Evolutionary conservation across 92 coral and sea anemone species (phyloP).

Genomic region (Bergia puertoricense): DNA sequence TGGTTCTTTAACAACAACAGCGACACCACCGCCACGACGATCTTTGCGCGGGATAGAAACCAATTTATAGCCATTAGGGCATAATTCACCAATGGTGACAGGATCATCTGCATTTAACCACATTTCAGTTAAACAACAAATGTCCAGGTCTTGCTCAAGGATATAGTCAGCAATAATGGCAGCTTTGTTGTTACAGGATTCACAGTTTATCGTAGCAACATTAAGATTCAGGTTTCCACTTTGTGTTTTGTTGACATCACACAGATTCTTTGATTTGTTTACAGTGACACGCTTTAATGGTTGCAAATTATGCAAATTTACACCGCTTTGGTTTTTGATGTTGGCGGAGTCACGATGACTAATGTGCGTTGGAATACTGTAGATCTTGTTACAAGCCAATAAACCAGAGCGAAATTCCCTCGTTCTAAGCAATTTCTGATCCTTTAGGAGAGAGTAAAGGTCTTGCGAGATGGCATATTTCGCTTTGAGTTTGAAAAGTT

Average conservation of each 20-base stretch:
- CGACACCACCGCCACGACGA: no score
- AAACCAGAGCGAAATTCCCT: slow-evolving; percentile 21
- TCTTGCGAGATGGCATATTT: slow-evolving; percentile 26
- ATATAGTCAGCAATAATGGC: neutral
- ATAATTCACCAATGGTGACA: no score
- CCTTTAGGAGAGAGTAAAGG: no score
- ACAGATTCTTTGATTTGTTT: slow-evolving; percentile 6
- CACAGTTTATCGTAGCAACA: neutral
- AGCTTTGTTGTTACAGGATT: neutral
- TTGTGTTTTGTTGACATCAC: neutral
- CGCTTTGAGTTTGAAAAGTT: slow-evolving; percentile 33
- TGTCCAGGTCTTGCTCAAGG: neutral
- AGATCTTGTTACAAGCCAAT: no score
- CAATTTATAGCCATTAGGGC: no score
- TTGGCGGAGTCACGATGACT: no score
- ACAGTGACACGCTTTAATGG: no score
- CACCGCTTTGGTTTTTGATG: no score
- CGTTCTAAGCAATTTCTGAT: slow-evolving; percentile 37
- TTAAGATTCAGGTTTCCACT: neutral
- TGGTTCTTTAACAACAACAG: slow-evolving; percentile 40
- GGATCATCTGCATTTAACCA: neutral
- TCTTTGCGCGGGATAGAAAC: no score
- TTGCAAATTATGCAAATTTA: no score
- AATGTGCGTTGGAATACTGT: no score
- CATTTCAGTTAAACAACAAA: neutral